These are phyloP conservation scores for Mechanitis mazaeus DNA, from an alignment of 2,888 invertebrate species.

Conservation along the genomic window DNA sequence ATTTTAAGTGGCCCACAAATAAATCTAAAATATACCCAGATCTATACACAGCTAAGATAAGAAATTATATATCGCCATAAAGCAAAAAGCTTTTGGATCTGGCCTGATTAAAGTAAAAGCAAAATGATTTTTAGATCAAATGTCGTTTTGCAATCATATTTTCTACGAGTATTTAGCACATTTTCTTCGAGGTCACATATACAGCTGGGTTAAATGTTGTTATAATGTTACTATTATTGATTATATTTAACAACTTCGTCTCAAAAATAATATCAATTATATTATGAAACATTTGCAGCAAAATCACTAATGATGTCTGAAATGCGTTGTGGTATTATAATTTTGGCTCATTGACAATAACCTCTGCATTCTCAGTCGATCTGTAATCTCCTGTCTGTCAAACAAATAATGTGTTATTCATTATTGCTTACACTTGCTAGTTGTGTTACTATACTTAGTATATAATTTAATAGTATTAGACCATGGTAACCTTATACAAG, in stretches of 20 bases:
- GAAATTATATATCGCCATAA: slow-evolving; percentile 6
- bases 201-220: neutral
- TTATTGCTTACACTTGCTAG: slow-evolving; percentile 6
- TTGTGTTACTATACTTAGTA: neutral
- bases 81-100: slow-evolving; percentile 22
- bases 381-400: slow-evolving; percentile 24
- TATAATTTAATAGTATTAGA: too few species aligned
- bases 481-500: slow-evolving; percentile 10
- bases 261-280: neutral
- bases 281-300: neutral
- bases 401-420: neutral
- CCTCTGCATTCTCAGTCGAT: slow-evolving; percentile 37
- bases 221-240: too few species aligned
- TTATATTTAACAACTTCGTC: too few species aligned
- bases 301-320: neutral
- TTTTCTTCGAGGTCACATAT: slow-evolving; percentile 14
- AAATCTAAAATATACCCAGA: neutral
- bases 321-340: neutral
- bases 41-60: neutral
- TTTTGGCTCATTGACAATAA: slow-evolving; percentile 38
- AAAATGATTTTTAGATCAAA: slow-evolving; percentile 15
- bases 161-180: slow-evolving; percentile 15
- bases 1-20: neutral
- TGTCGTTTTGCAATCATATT: slow-evolving; percentile 10
- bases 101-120: slow-evolving; percentile 14